These are phyloP conservation scores for Calameuta pallipes DNA, from an alignment of 2,888 invertebrate species.

Conservation along the genomic window DNA sequence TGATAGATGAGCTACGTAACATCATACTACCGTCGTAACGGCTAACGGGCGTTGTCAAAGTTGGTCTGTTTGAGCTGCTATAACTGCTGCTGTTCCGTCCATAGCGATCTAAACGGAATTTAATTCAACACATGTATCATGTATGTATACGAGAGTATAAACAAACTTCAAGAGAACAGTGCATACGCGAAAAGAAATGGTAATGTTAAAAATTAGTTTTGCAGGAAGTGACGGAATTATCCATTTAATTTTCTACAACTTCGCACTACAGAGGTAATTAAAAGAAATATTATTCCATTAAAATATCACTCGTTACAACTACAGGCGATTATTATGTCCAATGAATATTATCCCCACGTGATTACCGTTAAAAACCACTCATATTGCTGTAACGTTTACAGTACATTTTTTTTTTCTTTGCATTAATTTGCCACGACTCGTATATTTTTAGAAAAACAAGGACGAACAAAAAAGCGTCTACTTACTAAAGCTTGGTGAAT, in stretches of 20 bases:
- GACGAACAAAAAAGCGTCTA: not conserved
- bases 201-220: not conserved
- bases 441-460: not conserved
- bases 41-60: not conserved
- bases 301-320: not conserved
- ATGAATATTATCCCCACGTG: not conserved
- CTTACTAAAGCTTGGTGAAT: not conserved
- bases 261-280: not conserved
- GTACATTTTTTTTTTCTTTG: not conserved
- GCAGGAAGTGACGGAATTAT: not conserved
- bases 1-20: not conserved
- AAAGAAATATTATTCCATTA: not conserved
- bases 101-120: not conserved
- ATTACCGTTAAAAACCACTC: not conserved
- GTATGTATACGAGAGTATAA: not conserved
- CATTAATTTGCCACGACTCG: not conserved
- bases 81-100: not conserved
- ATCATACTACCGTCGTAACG: not conserved
- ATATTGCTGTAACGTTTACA: not conserved
- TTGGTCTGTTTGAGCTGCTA: not conserved
- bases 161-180: not conserved
- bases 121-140: not conserved
- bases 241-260: not conserved
- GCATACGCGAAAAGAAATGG: not conserved
- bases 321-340: not conserved